Conservation (phyloP, 2,888 invertebrate species). For the Caenorhabditis sp. region DNA sequence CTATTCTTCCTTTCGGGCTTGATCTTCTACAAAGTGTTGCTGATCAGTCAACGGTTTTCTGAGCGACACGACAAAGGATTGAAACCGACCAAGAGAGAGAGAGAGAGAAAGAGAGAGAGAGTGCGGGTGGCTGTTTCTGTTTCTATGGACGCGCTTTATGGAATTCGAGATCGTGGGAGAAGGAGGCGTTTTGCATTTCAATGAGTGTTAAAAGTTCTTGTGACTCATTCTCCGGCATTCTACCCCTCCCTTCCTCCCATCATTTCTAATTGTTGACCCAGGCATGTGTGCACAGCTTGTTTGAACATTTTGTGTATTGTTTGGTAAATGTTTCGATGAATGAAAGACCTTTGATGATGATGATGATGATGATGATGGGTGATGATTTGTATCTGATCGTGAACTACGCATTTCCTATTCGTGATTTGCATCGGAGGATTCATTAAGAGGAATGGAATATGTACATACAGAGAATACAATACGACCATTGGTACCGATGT, state of each 20-base stretch:
- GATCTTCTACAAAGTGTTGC: constrained; percentile 47
- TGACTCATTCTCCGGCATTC: constrained; percentile 37
- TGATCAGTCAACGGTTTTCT: constrained; percentile 41
- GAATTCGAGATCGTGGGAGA: not conserved
- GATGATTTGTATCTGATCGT: constrained; percentile 18
- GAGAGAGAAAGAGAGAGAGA: not conserved
- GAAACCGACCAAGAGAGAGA: not conserved
- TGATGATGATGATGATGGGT: not conserved
- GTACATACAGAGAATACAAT: no score
- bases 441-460: no score
- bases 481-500: not conserved
- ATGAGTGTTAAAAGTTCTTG: constrained; percentile 35
- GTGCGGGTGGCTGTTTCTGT: not conserved
- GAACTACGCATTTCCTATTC: no score
- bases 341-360: constrained; percentile 11
- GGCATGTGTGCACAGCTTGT: constrained; percentile 49
- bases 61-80: not conserved
- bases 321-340: constrained; percentile 38
- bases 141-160: constrained; percentile 8
- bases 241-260: not conserved
- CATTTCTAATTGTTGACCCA: constrained; percentile 41
- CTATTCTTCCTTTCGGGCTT: constrained; percentile 13
- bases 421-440: no score
- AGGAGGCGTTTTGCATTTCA: constrained; percentile 1
- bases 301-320: constrained; percentile 57